Evolutionary conservation across 2,113 vertebrate species (phyloP), one percentile per base, ranked within the genome.

Genomic region (Gymnarchus niloticus): DNA sequence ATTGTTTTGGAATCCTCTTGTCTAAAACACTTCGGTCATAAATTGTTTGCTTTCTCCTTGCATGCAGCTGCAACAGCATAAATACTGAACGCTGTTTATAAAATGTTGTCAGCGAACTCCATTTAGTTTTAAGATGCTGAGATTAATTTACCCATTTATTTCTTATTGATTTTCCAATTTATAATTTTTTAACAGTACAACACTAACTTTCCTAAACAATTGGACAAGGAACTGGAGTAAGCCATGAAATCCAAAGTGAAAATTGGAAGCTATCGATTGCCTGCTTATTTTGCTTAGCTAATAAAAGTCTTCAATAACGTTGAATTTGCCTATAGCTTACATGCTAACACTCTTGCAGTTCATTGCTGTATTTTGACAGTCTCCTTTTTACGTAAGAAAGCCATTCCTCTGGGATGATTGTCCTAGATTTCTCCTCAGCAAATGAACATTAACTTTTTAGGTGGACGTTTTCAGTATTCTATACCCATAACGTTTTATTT

Each of bases 371-470:
- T 48, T 78, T 78, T 48, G 76, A 78, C 76, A 78, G 46, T 37
- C 44, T 78, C 37, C 46, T 78, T 78, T 61, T 48, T 78, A 7
- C 76, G 14, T 14, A 54, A 14, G 52, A 54, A 54, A 54, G 5
- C 44, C 41, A 48, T 78, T 48, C 76, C 76, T 78, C 76, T n/a
- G 76, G 76, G 76, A 78, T 46, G 44, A 17, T 21, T 78, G 76
- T 78, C 76, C 76, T 48, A 41, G 76, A 78, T 78, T 78, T 48
- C 9, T 48, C 41, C 76, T 78, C 76, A 48, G 76, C 46, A 78
- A 78, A 78, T 48, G 76, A 78, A 48, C 44, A 48, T 48, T 78
- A 78, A 78, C 76, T 78, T 78, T 78, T 78, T 5, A 78, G 44
- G 44, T 41, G 46, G 8, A 78, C 76, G 23, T 78, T n/a, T 48